Base-by-base conservation (phyloP, 1,140 invertebrate genomes). In the Lepidotrigona ventralis region DNA sequence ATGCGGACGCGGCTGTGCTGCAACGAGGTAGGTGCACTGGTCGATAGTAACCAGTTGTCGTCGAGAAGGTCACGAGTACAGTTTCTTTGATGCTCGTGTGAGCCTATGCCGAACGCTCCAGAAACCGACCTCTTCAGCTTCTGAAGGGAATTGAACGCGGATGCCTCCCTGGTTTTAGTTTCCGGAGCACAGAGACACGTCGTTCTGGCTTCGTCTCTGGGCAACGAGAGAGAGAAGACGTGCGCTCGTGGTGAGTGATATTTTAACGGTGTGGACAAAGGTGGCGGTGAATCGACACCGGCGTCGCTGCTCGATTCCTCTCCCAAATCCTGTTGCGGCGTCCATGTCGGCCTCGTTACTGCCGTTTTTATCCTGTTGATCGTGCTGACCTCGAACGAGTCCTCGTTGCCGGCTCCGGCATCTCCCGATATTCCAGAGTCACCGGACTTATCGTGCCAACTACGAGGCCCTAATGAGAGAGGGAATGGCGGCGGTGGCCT, bases 391-490 rank as follows among this genome's bases (percentile, higher is more conserved):
- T 93, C 92, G 33, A 92, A 72, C 2, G 91, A 92, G 53, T 93
- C 93, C 12, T 93, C 93, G 66, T 93, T 93, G 1, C 68, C 83
- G 14, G 95, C 95, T 79, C 95, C 95, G 9, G 95, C 95, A 91
- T 97, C 97, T 4, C 96, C 97, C 3, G 97, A 97, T 83, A 97
- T 97, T 0, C 97, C 97, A 0, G 96, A 97, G 92, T 98, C 97
- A 0, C 96, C 97, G 2, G 96, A 97, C 90, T 97, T 97, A 89
- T 97, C 97, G 64, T 94, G 93, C 56, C 91, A 93, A 64, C 92
- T 94, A 11, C 94, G 87, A 8, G 90, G 93, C 15, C 92, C 93
- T 6, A 92, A 79, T 29, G 90, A 88, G n/a, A 93, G 83, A n/a
- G 91, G 86, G 39, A 93, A 92, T 15, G 94, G 95, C 17, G 95